Evolutionary conservation across 92 coral and sea anemone species (phyloP), one percentile per base, ranked within the genome.

Genomic region (Pocillopora grandis): DNA sequence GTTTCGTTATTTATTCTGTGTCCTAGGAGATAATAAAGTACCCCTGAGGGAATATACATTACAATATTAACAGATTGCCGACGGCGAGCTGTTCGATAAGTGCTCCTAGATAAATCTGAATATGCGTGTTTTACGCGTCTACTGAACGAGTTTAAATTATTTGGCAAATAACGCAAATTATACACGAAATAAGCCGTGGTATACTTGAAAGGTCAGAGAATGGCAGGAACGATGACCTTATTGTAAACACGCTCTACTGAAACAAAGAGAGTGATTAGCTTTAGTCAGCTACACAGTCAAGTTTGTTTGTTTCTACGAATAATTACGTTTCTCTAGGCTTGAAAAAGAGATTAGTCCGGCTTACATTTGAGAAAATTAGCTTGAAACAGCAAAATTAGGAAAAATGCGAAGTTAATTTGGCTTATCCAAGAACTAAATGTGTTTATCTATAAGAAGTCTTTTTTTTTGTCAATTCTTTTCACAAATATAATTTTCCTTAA

Each of bases 21-120:
- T 85, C 77, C 64, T 48, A 65, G 72, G 88, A 79, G 78, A 79
- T 75, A 68, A 74, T 66, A 23, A 59, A 73, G 84, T 60, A 79
- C 87, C 35, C 84, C 86, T 66, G 78, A 57, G 64, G 86, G 83
- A 56, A 79, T 80, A 60, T 62, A 76, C 78, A 80, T 79, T 80
- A 80, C 86, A 85, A 84, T 80, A 84, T 85, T 58, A 85, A 80
- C 78, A 64, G 85, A 76, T 89, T 82, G 62, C 84, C 84, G 16
- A 66, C 69, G 33, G 80, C 10, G 74, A 68, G 48, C 76, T 75
- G 55, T 49, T 69, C 72, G 85, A 73, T 57, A 61, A 52, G 75
- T 76, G 20, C 78, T 12, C 71, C 73, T 67, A n/a, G 37, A 76
- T 69, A 82, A 88, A 88, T 82, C 65, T 76, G 81, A 62, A 62